A percentile compares a stretch with the other conserved stretches of the same genome.
Conservation (phyloP, 2,113 vertebrate genomes). For the Mastomys coucha region DNA sequence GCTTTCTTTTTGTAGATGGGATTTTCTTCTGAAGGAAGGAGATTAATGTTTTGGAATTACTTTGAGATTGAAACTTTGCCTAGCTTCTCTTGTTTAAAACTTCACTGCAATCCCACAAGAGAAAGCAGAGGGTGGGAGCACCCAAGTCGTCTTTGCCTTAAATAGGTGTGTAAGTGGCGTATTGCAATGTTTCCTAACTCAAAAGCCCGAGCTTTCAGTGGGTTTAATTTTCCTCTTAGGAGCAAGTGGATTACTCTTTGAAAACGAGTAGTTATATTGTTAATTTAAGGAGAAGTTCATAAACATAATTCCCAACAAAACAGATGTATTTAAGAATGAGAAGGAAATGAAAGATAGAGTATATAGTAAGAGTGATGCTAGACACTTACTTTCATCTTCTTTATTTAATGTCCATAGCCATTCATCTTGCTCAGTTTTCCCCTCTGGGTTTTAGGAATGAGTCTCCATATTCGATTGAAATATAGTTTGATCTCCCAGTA, state of each 20-base stretch:
- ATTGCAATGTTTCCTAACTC: not conserved
- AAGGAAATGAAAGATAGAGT: constrained; percentile 34
- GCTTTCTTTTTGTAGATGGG: not conserved
- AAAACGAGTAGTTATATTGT: constrained; percentile 45
- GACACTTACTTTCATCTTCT: constrained; percentile 15
- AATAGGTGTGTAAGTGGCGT: not conserved
- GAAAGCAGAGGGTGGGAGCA: not conserved
- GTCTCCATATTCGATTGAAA: not conserved
- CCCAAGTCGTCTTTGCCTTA: not conserved
- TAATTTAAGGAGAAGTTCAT: constrained; percentile 53
- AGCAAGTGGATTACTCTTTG: constrained; percentile 14
- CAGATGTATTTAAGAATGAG: constrained; percentile 42
- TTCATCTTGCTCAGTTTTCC: constrained; percentile 37
- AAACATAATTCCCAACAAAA: constrained; percentile 34
- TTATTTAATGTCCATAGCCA: constrained; percentile 39
- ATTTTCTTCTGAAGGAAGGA: not conserved
- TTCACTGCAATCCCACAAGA: not conserved
- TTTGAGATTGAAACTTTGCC: not conserved
- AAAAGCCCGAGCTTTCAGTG: not conserved
- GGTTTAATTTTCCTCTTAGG: not conserved
- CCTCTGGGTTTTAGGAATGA: constrained; percentile 40
- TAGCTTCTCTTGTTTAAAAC: not conserved
- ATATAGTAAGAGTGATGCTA: not conserved
- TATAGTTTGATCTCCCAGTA: constrained; percentile 1
- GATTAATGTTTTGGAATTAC: not conserved